A percentile compares a stretch with the other conserved stretches of the same genome.
These are phyloP conservation scores for Pediacus dermestoides DNA, from an alignment of 2,888 invertebrate genomes.

Conservation along the genomic window DNA sequence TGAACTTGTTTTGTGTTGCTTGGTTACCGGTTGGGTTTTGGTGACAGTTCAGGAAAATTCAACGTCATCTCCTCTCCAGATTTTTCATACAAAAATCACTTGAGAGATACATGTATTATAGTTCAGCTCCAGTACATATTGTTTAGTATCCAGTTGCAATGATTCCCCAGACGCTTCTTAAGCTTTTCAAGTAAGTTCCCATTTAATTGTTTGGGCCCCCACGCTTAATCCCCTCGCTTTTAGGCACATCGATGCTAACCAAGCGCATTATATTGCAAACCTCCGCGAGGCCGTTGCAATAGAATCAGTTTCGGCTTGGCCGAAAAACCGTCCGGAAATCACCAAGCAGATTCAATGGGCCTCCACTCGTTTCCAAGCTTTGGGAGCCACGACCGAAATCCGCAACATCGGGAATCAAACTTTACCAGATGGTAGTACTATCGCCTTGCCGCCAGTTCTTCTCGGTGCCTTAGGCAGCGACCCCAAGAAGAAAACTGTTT, in stretches of 20 bases:
- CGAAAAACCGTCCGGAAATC: constrained; percentile 75
- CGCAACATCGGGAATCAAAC: constrained; percentile 60
- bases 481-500: constrained; percentile 81
- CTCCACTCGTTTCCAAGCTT: constrained; percentile 58
- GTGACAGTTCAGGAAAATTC: too few relatives aligned
- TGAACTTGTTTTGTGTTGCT: too few relatives aligned
- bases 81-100: too few relatives aligned
- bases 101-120: too few relatives aligned
- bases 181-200: too few relatives aligned
- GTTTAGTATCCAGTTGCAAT: too few relatives aligned
- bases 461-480: constrained; percentile 78
- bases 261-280: constrained; percentile 69
- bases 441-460: constrained; percentile 82
- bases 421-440: constrained; percentile 64
- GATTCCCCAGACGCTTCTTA: too few relatives aligned
- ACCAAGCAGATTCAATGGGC: constrained; percentile 83
- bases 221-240: constrained; percentile 18
- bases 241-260: constrained; percentile 77
- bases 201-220: too few relatives aligned
- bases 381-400: constrained; percentile 17
- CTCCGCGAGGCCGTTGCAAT: constrained; percentile 87
- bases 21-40: too few relatives aligned
- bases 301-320: constrained; percentile 91
- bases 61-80: too few relatives aligned
- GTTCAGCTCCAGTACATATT: too few relatives aligned